A percentile compares a stretch with the other conserved stretches of the same genome.
These are phyloP conservation scores for Portunus trituberculatus DNA, from an alignment of 1,140 invertebrate species.

Conservation along the genomic window DNA sequence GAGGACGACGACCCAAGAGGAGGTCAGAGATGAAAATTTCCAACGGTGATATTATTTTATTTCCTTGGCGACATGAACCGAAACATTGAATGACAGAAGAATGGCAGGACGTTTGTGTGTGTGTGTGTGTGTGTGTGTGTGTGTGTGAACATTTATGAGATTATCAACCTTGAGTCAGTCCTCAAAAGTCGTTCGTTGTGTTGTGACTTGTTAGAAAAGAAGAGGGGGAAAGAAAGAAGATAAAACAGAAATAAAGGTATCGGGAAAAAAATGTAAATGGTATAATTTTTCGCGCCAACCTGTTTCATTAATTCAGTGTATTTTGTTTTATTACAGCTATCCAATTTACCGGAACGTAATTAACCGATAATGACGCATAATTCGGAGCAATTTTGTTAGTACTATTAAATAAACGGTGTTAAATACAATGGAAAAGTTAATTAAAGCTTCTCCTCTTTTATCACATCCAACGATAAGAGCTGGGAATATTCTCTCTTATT, in stretches of 20 bases:
- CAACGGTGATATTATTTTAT: background rate
- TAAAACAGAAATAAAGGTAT: background rate
- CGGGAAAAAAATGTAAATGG: background rate
- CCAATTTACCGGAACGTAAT: constrained; percentile 7
- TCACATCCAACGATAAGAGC: no score
- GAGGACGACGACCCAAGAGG: background rate
- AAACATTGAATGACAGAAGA: background rate
- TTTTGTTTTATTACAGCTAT: background rate
- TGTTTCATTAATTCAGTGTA: constrained; percentile 3
- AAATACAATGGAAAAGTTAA: background rate
- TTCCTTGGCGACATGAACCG: background rate
- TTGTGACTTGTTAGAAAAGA: background rate
- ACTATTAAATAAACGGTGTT: background rate
- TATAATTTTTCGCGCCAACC: background rate
- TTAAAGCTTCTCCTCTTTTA: no score
- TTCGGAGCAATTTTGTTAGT: background rate
- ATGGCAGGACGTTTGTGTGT: background rate
- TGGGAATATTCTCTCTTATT: no score
- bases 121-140: constrained; percentile 6
- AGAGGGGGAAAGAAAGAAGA: no score
- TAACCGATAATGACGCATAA: constrained; percentile 8
- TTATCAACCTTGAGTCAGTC: background rate
- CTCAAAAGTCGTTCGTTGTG: background rate
- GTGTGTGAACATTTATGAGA: background rate
- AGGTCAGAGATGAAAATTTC: background rate